phyloP scores from a whole-genome alignment of 2,888 invertebrate species.

The Sipha maydis region DNA sequence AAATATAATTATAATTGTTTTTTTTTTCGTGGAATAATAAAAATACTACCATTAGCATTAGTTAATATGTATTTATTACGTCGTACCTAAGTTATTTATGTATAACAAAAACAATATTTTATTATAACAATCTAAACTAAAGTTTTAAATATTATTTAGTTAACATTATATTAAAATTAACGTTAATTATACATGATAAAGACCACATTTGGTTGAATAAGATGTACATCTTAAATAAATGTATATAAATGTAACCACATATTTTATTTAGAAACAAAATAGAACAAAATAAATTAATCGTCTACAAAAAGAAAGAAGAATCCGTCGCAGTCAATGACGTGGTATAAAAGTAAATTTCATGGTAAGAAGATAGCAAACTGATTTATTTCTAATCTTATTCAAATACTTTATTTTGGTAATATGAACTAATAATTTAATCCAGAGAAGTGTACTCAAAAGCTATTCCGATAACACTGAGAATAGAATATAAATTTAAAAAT shows the following conservation, averaged over 20 bases:
- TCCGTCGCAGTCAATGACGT: background rate
- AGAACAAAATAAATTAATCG: background rate
- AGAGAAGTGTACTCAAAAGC: background rate
- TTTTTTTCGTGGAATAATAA: slow-evolving; percentile 27
- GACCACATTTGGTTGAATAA: slow-evolving; percentile 14
- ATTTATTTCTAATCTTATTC: slow-evolving; percentile 15
- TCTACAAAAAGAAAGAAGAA: background rate
- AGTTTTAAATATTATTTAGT: slow-evolving; percentile 1
- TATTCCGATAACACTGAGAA: slow-evolving; percentile 11
- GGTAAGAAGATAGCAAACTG: slow-evolving; percentile 6
- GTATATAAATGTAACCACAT: slow-evolving; percentile 2
- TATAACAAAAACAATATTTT: slow-evolving; percentile 43
- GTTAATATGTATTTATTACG: slow-evolving; percentile 44
- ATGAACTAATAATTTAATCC: background rate
- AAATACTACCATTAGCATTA: slow-evolving; percentile 9
- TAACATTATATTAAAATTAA: background rate
- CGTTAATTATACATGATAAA: background rate
- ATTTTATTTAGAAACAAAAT: slow-evolving; percentile 20
- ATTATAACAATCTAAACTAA: slow-evolving; percentile 39
- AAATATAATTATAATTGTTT: background rate
- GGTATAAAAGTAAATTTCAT: background rate
- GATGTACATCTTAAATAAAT: slow-evolving; percentile 9
- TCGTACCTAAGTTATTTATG: slow-evolving; percentile 9
- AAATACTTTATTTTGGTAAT: slow-evolving; percentile 15
- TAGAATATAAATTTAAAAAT: background rate